Evolutionary conservation across 2,888 invertebrate species (phyloP), one percentile per base, ranked within the genome.

Genomic region (Chloromyia formosa): DNA sequence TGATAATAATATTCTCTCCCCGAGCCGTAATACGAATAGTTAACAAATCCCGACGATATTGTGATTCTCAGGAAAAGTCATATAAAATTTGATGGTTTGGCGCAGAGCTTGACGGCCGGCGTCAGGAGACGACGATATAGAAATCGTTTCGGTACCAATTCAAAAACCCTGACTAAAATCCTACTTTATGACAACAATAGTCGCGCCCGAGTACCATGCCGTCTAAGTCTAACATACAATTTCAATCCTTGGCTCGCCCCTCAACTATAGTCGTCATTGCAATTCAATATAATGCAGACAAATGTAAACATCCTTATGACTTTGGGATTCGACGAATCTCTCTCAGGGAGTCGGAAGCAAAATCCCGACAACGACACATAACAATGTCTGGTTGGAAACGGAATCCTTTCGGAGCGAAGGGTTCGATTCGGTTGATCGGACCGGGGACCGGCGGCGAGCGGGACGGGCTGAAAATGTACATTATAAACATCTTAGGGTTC

Each of bases 251-350:
- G 27, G 10, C 5, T 49, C 16, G 40, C 62, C 10, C 35, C 23
- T n/a, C 27, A 22, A 27, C n/a, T 23, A 27, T 40, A 22, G 16
- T 27, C 62, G 22, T 20, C 49, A 49, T 45, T 16, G 66, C 42
- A 66, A n/a, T 66, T 49, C 45, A 66, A 22, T 49, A 66, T 49
- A 49, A 45, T 45, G n/a, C 66, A 45, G 66, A 45, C 66, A 45
- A 66, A 66, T 49, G 66, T 66, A 66, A 66, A 66, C 66, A 66
- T 66, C 66, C 66, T 66, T 66, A 22, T 66, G 45, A 18, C 18
- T 45, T 45, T 16, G 45, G 66, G 20, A 42, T 49, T 40, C 5
- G 22, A 22, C 22, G 56, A 56, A 16, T 66, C 45, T 66, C 66
- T 12, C 18, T 35, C 27, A 2, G 49, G 49, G 66, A 66, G 18